phyloP scores from a whole-genome alignment of 2,113 vertebrate species.

The Dunckerocampus dactyliophorus region DNA sequence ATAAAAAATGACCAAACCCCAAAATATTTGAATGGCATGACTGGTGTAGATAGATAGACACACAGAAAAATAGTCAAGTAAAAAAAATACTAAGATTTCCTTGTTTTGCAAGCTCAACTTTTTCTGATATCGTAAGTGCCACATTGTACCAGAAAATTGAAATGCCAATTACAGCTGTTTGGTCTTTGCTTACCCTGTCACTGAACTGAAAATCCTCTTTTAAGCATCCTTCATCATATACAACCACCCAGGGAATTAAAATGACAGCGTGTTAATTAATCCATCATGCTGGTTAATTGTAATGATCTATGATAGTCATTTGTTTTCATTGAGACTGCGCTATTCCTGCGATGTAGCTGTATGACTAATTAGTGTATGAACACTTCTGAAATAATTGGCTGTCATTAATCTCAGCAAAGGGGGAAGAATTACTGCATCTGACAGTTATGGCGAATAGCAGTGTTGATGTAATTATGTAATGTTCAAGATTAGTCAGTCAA shows the following conservation, averaged over 20 bases:
- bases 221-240: constrained; percentile 54
- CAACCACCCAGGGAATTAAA: constrained; percentile 57
- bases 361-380: constrained; percentile 72
- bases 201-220: constrained; percentile 29
- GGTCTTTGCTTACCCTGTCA: constrained; percentile 38
- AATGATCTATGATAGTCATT: constrained; percentile 76
- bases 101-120: neutral
- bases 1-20: too few species aligned
- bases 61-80: too few species aligned
- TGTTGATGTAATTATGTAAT: constrained; percentile 66
- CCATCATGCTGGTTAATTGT: constrained; percentile 72
- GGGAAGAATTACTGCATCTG: constrained; percentile 60
- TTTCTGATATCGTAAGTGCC: neutral
- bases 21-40: too few species aligned
- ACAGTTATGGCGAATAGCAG: constrained; percentile 72
- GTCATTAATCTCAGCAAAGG: constrained; percentile 72
- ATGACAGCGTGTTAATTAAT: constrained; percentile 71
- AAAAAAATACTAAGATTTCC: too few species aligned
- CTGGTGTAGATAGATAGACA: too few species aligned
- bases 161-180: constrained; percentile 14
- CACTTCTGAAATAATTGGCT: constrained; percentile 74
- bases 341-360: constrained; percentile 73
- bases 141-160: neutral
- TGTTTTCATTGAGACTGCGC: constrained; percentile 71
- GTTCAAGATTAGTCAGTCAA: constrained; percentile 30